These are phyloP conservation scores for Drosophila meridionalis DNA, from an alignment of 2,888 invertebrate genomes.

Conservation along the genomic window DNA sequence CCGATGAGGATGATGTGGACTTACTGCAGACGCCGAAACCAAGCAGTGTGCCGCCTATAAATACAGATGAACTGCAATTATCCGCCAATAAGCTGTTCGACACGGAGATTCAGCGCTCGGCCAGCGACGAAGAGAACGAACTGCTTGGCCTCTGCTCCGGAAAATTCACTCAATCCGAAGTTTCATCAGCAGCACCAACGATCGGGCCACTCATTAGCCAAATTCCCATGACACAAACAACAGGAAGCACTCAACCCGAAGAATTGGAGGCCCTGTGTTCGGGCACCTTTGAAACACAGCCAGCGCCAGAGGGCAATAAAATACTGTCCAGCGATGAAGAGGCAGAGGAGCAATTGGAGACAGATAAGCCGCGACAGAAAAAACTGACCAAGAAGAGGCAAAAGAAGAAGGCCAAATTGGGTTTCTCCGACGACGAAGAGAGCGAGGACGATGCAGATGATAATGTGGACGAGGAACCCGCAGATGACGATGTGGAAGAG, in stretches of 20 bases:
- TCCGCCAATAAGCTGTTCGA: constrained; percentile 70
- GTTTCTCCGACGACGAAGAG: constrained; percentile 84
- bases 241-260: constrained; percentile 79
- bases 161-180: constrained; percentile 86
- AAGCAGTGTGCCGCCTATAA: constrained; percentile 32
- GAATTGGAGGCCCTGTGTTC: constrained; percentile 87
- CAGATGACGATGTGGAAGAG: constrained; percentile 78
- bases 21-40: constrained; percentile 71
- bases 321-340: constrained; percentile 86
- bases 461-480: constrained; percentile 63
- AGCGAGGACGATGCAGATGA: constrained; percentile 55
- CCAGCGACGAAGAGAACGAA: constrained; percentile 85
- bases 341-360: constrained; percentile 7
- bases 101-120: constrained; percentile 59
- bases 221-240: constrained; percentile 79
- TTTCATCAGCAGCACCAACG: constrained; percentile 47
- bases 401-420: constrained; percentile 83
- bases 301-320: constrained; percentile 75
- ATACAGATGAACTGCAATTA: constrained; percentile 56
- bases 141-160: constrained; percentile 87
- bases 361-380: constrained; percentile 70
- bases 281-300: constrained; percentile 86
- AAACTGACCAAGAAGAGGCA: constrained; percentile 80
- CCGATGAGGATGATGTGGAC: constrained; percentile 80
- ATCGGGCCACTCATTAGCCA: constrained; percentile 75